Evolutionary conservation across 2,888 invertebrate genomes (phyloP), one percentile per base, ranked within the genome.

Genomic region (Leucoma salicis): DNA sequence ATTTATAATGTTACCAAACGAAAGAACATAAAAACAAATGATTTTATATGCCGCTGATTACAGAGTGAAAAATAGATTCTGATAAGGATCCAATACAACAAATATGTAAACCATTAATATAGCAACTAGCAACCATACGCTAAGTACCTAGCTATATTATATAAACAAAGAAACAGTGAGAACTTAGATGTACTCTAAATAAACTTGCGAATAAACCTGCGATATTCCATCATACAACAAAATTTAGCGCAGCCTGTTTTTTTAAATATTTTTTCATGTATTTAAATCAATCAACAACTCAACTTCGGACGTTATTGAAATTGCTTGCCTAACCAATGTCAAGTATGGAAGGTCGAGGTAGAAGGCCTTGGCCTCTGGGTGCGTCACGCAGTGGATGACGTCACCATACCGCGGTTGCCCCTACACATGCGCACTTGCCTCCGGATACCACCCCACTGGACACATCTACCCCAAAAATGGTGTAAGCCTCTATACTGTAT

Each of bases 341-440:
- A 82, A 81, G 80, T 70, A 63, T 72, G 51, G 66, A 70, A 74
- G 76, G 72, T 72, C 70, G 70, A 53, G 59, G 63, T 55, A 52
- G 32, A 46, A 63, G 70, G 63, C 74, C 77, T 76, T 78, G 79
- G 74, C 82, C 82, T 75, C 73, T 69, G 59, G 35, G 58, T 63
- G 66, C 73, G 78, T 76, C 75, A 82, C 80, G 76, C 71, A 67
- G 63, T 29, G 43, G 42, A 47, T 83, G 78, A 85, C 82, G 84
- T 84, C 83, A 84, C 53, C 46, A 36, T 40, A 40, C 60, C 61
- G 57, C 55, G 57, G 61, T 42, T 54, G 57, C 60, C 50, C 57
- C 55, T 58, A 55, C 59, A 58, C 67, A 62, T 61, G 65, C 70
- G 66, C 70, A 60, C 12, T 24, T 2, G 11, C 14, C 60, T 63